Evolutionary conservation across 2,113 vertebrate genomes (phyloP), one percentile per base, ranked within the genome.

Genomic region (Antennarius striatus): DNA sequence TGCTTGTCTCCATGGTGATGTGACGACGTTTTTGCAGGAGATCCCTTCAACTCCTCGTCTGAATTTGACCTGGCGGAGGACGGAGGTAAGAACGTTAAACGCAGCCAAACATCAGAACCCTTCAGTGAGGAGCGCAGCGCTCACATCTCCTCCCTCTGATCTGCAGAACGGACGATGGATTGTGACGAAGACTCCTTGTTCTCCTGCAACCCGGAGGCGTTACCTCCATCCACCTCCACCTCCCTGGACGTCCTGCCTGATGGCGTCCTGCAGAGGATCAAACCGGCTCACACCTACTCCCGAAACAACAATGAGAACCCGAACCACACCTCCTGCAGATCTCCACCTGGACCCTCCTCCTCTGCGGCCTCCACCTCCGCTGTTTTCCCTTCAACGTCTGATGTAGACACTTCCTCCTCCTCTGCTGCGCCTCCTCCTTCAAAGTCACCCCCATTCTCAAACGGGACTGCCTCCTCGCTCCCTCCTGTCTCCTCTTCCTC

Each of bases 251-350:
- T 64, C 0, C 57, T 82, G 3, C 74, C 84, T 0, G 71, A 79
- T 8, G 12, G 84, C 47, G 14, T 64, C 30, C 66, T 57, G 53
- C 30, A 43, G 57, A 72, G 81, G 54, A 2, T 43, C 16, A 83
- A 54, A 14, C 87, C 83, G 0, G 68, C 88, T 16, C 47, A 79
- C 71, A 89, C 89, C 30, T 90, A 89, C 84, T 86, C 89, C 52
- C 48, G 88, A 4, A 82, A 16, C 81, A 58, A 16, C 53, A 36
- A 29, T 2, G 22, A 22, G 22, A 22, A 22, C 39, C 71, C 66
- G 71, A 75, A 43, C 63, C 60, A 58, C 56, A 28, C 48, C 59
- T 56, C 56, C 46, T 36, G 64, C 45, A 56, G n/a, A 48, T 22
- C 72, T 11, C 58, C 70, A 3, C 14, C 80, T 0, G 57, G 9